A percentile compares a stretch with the other conserved stretches of the same genome.
These are phyloP conservation scores for Calliphora vomitoria DNA, from an alignment of 2,888 invertebrate genomes.

Conservation along the genomic window DNA sequence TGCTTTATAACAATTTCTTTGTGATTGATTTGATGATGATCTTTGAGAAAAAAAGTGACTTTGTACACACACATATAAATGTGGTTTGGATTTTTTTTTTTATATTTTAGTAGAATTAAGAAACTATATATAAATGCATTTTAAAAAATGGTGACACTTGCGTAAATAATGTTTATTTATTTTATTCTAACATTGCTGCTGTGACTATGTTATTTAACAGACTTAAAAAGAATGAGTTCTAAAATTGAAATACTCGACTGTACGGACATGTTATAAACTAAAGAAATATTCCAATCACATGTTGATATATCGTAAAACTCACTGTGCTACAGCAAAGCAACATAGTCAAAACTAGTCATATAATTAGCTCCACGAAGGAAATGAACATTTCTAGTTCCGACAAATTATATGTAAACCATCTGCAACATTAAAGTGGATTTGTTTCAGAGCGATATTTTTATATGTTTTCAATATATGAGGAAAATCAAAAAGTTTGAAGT, in stretches of 20 bases:
- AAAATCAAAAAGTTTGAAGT: too few species aligned
- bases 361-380: too few species aligned
- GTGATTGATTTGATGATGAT: slow-evolving; percentile 81
- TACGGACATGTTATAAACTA: neutral
- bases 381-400: too few species aligned
- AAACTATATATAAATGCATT: slow-evolving; percentile 5
- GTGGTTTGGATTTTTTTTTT: slow-evolving; percentile 57
- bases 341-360: too few species aligned
- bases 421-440: too few species aligned
- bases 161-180: slow-evolving; percentile 6
- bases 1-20: slow-evolving; percentile 80
- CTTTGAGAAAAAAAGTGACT: slow-evolving; percentile 36
- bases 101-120: neutral
- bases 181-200: slow-evolving; percentile 2
- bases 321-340: too few species aligned
- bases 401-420: too few species aligned
- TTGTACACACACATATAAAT: slow-evolving; percentile 58
- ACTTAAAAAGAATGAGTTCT: neutral
- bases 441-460: too few species aligned
- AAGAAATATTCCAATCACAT: too few species aligned
- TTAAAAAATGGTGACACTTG: slow-evolving; percentile 48
- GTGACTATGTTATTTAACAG: neutral
- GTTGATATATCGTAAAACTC: too few species aligned
- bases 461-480: too few species aligned
- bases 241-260: neutral